Percentiles rank a stretch among this genome's conserved stretches.
Evolutionary conservation across 2,888 invertebrate species (phyloP).

Genomic region (Hipparchia sbordonii): DNA sequence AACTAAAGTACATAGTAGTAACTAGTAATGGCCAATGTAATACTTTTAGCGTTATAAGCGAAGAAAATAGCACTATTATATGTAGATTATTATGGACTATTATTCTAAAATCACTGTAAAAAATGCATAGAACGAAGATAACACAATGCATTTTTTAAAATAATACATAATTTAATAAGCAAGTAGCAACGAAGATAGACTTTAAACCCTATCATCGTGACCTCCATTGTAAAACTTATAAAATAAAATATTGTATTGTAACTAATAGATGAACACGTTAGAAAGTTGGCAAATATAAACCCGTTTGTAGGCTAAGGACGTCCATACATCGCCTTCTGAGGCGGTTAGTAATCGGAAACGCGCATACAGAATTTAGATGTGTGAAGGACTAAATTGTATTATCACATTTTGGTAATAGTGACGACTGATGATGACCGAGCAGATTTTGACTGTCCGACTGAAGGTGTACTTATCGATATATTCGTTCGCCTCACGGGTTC

Average conservation of each 20-base stretch:
- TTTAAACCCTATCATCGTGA: background rate
- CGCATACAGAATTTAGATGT: constrained; percentile 30
- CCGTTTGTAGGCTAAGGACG: constrained; percentile 44
- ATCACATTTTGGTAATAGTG: background rate
- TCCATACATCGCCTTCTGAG: constrained; percentile 31
- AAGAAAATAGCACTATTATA: too few relatives aligned
- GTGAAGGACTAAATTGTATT: constrained; percentile 15
- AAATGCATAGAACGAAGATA: too few relatives aligned
- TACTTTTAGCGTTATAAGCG: too few relatives aligned
- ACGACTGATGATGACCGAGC: background rate
- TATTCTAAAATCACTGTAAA: too few relatives aligned
- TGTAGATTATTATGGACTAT: too few relatives aligned
- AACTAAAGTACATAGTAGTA: too few relatives aligned
- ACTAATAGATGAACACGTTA: constrained; percentile 23
- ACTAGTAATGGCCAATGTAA: too few relatives aligned
- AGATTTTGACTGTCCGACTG: too few relatives aligned
- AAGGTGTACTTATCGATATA: too few relatives aligned
- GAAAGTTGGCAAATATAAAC: constrained; percentile 40
- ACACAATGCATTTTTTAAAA: background rate
- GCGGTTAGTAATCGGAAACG: constrained; percentile 33
- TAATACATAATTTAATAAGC: too few relatives aligned
- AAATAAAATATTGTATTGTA: background rate
- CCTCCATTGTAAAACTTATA: background rate
- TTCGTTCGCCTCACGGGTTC: too few relatives aligned
- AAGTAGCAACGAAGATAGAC: background rate